phyloP scores from a whole-genome alignment of 2,113 vertebrate species.

The Equus przewalskii region DNA sequence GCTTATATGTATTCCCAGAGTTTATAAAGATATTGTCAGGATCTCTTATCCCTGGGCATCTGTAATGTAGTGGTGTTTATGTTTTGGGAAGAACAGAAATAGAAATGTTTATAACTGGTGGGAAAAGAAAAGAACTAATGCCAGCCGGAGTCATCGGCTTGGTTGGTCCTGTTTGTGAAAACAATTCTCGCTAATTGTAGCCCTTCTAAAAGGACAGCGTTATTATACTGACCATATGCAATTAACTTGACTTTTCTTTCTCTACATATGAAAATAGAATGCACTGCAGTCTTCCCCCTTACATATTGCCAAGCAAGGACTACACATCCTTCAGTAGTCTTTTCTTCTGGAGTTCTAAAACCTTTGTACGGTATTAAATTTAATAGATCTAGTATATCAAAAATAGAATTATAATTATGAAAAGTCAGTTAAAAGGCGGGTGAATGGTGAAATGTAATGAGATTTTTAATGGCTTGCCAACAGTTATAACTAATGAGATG shows the following conservation, averaged over 20 bases:
- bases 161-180: background rate
- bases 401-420: slow-evolving; percentile 80
- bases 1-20: background rate
- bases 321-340: background rate
- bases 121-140: background rate
- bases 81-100: slow-evolving; percentile 67
- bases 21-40: slow-evolving; percentile 1
- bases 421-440: slow-evolving; percentile 78
- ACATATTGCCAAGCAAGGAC: background rate
- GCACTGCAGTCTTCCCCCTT: rapidly evolving
- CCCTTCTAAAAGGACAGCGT: background rate
- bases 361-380: slow-evolving; percentile 62
- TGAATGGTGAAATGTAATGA: slow-evolving; percentile 74
- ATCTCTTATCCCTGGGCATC: background rate
- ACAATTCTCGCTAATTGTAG: slow-evolving; percentile 51
- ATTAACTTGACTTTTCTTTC: slow-evolving; percentile 33
- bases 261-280: slow-evolving; percentile 43
- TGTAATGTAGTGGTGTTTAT: slow-evolving; percentile 58
- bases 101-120: slow-evolving; percentile 69
- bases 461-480: slow-evolving; percentile 81
- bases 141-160: background rate
- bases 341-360: slow-evolving; percentile 60
- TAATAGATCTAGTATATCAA: slow-evolving; percentile 78
- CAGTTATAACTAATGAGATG: slow-evolving; percentile 75
- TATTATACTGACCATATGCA: slow-evolving; percentile 35